phyloP scores from a whole-genome alignment of 2,888 invertebrate genomes.

The Tetramorium bicarinatum region DNA sequence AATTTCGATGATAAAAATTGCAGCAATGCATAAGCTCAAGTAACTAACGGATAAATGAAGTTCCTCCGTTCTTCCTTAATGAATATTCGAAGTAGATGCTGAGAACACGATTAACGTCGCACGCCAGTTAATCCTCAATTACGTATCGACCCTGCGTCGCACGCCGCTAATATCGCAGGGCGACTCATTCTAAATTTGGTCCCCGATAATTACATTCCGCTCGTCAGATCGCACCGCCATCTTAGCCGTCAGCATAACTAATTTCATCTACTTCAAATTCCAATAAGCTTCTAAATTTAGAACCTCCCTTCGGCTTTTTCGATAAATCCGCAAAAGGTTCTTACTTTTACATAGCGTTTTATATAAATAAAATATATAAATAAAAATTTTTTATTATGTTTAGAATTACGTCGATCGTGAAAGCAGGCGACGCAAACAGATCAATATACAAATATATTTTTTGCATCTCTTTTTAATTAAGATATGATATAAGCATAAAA shows the following conservation, averaged over 20 bases:
- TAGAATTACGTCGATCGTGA: background rate
- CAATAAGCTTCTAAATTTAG: slow-evolving; percentile 47
- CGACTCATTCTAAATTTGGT: slow-evolving; percentile 55
- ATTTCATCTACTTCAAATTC: slow-evolving; percentile 41
- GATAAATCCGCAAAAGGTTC: slow-evolving; percentile 7
- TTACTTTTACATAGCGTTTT: background rate
- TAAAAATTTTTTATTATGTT: background rate
- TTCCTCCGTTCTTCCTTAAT: slow-evolving; percentile 56
- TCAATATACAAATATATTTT: no score
- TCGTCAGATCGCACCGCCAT: slow-evolving; percentile 48
- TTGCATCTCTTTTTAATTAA: background rate
- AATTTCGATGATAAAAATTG: slow-evolving; percentile 25
- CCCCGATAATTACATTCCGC: slow-evolving; percentile 56
- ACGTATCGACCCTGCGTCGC: slow-evolving; percentile 46
- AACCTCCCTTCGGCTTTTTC: background rate
- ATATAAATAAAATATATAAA: slow-evolving; percentile 10
- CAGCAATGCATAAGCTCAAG: background rate
- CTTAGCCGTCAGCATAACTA: slow-evolving; percentile 47
- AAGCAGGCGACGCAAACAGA: background rate
- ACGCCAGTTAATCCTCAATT: slow-evolving; percentile 56
- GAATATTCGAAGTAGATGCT: slow-evolving; percentile 68
- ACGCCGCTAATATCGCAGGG: slow-evolving; percentile 45
- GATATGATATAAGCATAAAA: no score
- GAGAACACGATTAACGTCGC: slow-evolving; percentile 44
- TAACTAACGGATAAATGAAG: background rate